Percentiles rank a stretch among this genome's conserved stretches.
These are phyloP conservation scores for Protodeltote pygarga DNA, from an alignment of 2,888 invertebrate species.

Conservation along the genomic window DNA sequence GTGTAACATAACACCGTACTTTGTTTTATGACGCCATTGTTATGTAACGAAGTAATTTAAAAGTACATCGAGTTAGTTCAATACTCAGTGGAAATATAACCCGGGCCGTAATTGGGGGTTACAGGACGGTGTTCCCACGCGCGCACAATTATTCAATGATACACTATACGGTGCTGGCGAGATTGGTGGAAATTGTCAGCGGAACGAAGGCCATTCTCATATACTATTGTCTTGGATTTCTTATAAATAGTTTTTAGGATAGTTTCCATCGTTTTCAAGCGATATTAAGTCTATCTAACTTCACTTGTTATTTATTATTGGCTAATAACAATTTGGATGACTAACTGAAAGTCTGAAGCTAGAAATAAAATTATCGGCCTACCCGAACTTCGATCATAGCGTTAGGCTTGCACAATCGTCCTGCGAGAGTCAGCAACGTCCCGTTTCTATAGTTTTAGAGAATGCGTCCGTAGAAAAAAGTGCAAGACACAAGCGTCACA, in stretches of 20 bases:
- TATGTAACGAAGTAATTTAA: conserved; percentile 17
- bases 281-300: no score
- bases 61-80: conserved; percentile 17
- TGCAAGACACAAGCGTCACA: no score
- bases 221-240: not conserved
- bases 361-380: no score
- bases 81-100: conserved; percentile 22
- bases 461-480: no score
- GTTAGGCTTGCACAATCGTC: no score
- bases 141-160: conserved; percentile 41
- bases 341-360: no score
- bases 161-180: not conserved
- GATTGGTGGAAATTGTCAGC: conserved; percentile 11
- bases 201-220: conserved; percentile 20
- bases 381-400: no score
- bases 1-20: conserved; percentile 9
- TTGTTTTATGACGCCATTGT: conserved; percentile 8
- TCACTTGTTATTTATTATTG: no score
- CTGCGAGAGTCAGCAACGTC: no score
- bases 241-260: conserved; percentile 1
- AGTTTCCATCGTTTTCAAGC: not conserved
- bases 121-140: conserved; percentile 37
- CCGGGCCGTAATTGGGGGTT: conserved; percentile 29
- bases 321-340: no score
- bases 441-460: no score